phyloP scores from a whole-genome alignment of 2,797 vertebrate genomes.

The Setipinna tenuifilis region DNA sequence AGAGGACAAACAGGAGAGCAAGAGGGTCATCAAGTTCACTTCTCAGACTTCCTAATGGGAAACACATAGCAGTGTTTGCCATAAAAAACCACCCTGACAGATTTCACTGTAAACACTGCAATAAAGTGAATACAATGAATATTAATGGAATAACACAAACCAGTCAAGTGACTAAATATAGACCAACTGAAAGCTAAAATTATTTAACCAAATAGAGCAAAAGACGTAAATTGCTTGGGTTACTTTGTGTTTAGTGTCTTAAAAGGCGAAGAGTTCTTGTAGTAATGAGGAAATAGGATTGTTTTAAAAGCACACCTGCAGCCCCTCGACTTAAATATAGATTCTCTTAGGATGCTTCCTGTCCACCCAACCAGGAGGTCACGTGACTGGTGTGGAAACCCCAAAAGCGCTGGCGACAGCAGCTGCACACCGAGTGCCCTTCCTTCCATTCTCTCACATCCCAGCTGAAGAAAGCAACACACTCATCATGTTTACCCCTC shows the following conservation, averaged over 20 bases:
- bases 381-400: slow-evolving; percentile 40
- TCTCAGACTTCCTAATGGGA: neutral
- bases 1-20: neutral
- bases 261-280: neutral
- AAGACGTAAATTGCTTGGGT: neutral
- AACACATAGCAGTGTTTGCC: neutral
- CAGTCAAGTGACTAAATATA: neutral
- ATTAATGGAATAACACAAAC: neutral
- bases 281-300: neutral
- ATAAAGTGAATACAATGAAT: neutral
- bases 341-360: slow-evolving; percentile 6
- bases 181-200: neutral
- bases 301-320: slow-evolving; percentile 1
- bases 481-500: slow-evolving; percentile 46
- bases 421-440: slow-evolving; percentile 40
- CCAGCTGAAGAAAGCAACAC: slow-evolving; percentile 55
- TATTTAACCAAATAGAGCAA: neutral
- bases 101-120: neutral
- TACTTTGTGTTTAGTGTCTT: neutral
- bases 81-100: neutral
- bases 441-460: slow-evolving; percentile 56
- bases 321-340: neutral
- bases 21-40: slow-evolving; percentile 1
- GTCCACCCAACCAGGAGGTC: slow-evolving; percentile 14
- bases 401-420: slow-evolving; percentile 36